These are phyloP conservation scores for Ceratosolen solmsi DNA, from an alignment of 1,140 invertebrate genomes.

Conservation along the genomic window DNA sequence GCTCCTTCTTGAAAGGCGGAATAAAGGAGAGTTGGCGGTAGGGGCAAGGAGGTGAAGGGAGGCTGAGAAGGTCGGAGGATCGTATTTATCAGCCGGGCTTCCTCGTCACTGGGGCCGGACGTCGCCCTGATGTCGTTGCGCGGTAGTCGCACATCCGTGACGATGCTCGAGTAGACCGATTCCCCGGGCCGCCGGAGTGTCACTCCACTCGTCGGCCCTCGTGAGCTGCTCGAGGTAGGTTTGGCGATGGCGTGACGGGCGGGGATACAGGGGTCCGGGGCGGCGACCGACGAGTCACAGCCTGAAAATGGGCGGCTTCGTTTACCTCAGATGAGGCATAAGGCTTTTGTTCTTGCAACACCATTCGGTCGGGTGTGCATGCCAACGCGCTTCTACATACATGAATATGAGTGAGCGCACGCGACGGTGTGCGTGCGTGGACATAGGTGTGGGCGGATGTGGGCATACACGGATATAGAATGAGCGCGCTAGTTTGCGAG, in stretches of 20 bases:
- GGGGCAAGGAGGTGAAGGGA: background rate
- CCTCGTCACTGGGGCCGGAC: conserved; percentile 42
- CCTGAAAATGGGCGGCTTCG: background rate
- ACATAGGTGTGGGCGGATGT: no score
- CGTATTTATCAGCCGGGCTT: background rate
- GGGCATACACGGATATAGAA: no score
- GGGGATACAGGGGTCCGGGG: no score
- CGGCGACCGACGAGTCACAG: background rate
- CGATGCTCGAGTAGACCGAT: conserved; percentile 3
- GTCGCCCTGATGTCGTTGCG: conserved; percentile 46
- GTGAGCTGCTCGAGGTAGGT: no score
- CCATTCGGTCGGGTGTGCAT: no score
- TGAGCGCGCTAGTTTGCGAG: no score
- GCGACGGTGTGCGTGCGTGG: no score
- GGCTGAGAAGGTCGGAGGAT: conserved; percentile 4
- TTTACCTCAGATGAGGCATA: background rate
- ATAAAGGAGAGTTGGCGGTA: conserved; percentile 7
- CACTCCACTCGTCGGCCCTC: background rate
- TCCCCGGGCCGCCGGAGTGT: conserved; percentile 36
- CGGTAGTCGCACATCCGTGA: background rate
- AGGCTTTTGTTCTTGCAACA: background rate
- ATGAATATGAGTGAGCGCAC: no score
- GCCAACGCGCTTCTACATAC: no score
- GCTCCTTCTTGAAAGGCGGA: background rate
- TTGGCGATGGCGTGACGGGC: no score